Evolutionary conservation across 2,888 invertebrate genomes (phyloP).

Genomic region (Agonopterix heracliana): DNA sequence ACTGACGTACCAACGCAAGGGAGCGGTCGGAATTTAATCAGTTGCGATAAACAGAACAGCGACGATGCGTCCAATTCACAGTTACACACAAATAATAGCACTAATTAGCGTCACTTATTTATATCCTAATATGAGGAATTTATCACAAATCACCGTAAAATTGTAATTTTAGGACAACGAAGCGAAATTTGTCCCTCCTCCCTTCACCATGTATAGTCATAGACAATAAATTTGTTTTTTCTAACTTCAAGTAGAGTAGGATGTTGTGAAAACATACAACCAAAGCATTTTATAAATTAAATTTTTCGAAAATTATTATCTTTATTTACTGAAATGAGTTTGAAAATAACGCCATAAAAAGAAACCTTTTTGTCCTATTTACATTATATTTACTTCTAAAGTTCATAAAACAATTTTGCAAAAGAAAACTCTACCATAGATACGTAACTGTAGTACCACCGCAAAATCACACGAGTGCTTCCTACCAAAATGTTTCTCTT

Average conservation of each 20-base stretch:
- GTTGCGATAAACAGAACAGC: slow-evolving; percentile 35
- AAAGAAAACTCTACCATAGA: no score
- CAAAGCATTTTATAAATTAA: no score
- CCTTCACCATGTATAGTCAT: slow-evolving; percentile 60
- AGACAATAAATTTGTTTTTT: slow-evolving; percentile 33
- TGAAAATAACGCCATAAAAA: no score
- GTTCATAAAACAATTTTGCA: no score
- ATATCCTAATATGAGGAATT: slow-evolving; percentile 44
- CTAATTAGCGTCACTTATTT: slow-evolving; percentile 50
- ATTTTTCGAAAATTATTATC: no score
- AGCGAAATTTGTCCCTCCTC: slow-evolving; percentile 65
- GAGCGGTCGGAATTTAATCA: slow-evolving; percentile 69
- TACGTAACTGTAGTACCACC: no score
- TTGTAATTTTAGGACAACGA: slow-evolving; percentile 63
- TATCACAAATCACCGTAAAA: slow-evolving; percentile 57
- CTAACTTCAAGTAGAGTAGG: neutral
- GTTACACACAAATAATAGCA: slow-evolving; percentile 41
- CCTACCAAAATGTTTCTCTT: neutral
- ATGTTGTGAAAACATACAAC: no score
- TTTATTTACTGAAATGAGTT: no score
- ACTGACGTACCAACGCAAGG: slow-evolving; percentile 67
- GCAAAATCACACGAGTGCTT: no score
- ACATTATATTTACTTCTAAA: no score
- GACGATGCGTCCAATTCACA: slow-evolving; percentile 33
- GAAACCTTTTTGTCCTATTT: no score